Evolutionary conservation across 2,797 vertebrate genomes (phyloP).

Genomic region (Spheniscus humboldti): DNA sequence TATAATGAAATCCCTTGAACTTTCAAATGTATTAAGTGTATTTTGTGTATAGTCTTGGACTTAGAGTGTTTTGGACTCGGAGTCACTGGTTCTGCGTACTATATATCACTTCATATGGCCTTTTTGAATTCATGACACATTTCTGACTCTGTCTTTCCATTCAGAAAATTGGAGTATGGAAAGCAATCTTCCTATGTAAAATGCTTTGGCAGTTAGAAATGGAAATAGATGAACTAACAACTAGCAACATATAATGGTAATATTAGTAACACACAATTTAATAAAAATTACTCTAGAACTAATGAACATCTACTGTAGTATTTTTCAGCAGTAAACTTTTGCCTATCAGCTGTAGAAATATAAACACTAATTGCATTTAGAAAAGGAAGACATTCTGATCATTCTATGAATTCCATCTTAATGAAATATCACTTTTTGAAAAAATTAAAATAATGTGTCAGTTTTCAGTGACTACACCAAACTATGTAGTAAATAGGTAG

Average conservation of each 20-base stretch:
- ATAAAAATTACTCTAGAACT: background rate
- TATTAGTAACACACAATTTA: background rate
- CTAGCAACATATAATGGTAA: background rate
- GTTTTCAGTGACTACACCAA: background rate
- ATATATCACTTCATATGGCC: background rate
- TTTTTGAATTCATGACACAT: background rate
- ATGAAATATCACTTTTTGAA: fast-evolving
- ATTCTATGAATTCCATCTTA: background rate
- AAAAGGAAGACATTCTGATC: background rate
- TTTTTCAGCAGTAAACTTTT: background rate
- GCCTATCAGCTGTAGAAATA: background rate
- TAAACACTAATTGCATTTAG: background rate
- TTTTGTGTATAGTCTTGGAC: background rate
- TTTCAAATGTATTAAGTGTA: background rate
- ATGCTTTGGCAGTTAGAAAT: background rate
- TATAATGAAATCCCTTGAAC: background rate
- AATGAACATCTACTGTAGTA: background rate
- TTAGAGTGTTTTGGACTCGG: background rate
- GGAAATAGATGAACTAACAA: background rate
- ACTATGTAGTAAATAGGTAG: background rate
- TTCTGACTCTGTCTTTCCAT: background rate
- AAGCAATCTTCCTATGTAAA: background rate
- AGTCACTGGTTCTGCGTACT: background rate
- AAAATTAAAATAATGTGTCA: background rate
- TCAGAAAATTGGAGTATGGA: background rate